Percentiles rank a stretch among this genome's conserved stretches.
Evolutionary conservation across 2,113 vertebrate genomes (phyloP).

Genomic region (human): GRCh38 chr1:175350501-175351000

Average conservation of each 20-base stretch:
- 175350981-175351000: background rate
- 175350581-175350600: slow-evolving; percentile 82
- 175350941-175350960: background rate
- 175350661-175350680: slow-evolving; percentile 66
- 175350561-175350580: slow-evolving; percentile 81
- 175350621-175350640: slow-evolving; percentile 78
- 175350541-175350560: slow-evolving; percentile 80
- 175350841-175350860: background rate
- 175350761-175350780: slow-evolving; percentile 13
- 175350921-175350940: background rate
- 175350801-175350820: background rate
- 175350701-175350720: background rate
- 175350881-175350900: background rate
- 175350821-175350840: background rate
- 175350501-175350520: slow-evolving; percentile 83
- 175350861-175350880: background rate
- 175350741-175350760: background rate
- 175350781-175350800: background rate
- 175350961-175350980: background rate
- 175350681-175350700: slow-evolving; percentile 61
- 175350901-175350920: background rate
- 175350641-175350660: slow-evolving; percentile 51
- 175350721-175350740: background rate
- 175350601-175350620: slow-evolving; percentile 80
- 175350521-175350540: slow-evolving; percentile 83